Evolutionary conservation across 2,797 vertebrate genomes (phyloP), one percentile per base, ranked within the genome.

Genomic region (Gadopsis marmoratus): DNA sequence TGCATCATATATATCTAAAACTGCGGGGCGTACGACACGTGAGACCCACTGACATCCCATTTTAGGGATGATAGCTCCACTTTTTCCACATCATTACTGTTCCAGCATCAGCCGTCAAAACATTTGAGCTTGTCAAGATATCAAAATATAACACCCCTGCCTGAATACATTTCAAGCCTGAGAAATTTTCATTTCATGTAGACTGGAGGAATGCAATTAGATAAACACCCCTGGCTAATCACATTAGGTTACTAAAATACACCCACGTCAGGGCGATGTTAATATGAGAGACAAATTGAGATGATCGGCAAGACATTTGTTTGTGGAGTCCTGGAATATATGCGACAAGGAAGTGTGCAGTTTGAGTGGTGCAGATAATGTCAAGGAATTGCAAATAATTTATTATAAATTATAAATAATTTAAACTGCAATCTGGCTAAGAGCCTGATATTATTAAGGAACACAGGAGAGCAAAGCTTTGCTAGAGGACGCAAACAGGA

Each of bases 161-260:
- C 84, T 79, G 88, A 88, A 88, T 81, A 74, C 10, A 85, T 91
- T 90, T 88, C 75, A 83, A 91, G 86, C 74, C 48, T 79, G 85
- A 65, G 67, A 74, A 79, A 75, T 84, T 88, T 88, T 80, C 68
- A 91, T 92, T 88, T 87, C 54, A 71, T 76, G 82, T 79, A 45
- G 75, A 86, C 77, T 84, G 77, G 58, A 76, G 60, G 86, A 91
- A 86, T 35, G 82, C 84, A 89, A 90, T 88, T 83, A 89, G 61
- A 87, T 80, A 82, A 91, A 85, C 77, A 88, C 77, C 83, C 68
- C 74, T 77, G 79, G 88, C 83, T 90, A 89, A 90, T 91, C 85
- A 81, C 79, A 55, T 83, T 60, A 78, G 35, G 35, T 35, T 35
- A 35, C 82, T 78, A 72, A 85, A 86, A 80, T 58, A 83, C 78